A percentile compares a stretch with the other conserved stretches of the same genome.
phyloP scores from a whole-genome alignment of 1,140 invertebrate genomes.

The Euura lappo region DNA sequence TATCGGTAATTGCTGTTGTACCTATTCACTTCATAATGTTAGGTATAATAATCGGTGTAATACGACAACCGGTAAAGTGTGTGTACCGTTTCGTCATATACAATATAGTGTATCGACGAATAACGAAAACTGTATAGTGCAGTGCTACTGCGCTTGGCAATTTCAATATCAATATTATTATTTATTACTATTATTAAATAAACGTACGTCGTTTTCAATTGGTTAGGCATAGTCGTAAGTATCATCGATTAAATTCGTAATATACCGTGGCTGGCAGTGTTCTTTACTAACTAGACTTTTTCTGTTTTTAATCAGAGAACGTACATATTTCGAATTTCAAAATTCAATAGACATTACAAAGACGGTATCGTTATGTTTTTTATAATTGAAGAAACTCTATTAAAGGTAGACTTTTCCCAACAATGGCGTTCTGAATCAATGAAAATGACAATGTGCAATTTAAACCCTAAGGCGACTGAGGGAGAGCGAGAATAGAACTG shows the following conservation, averaged over 20 bases:
- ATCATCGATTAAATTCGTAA: conserved; percentile 46
- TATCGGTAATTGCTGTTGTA: background rate
- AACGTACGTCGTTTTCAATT: background rate
- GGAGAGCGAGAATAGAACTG: too few relatives aligned
- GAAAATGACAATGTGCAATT: too few relatives aligned
- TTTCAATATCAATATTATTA: background rate
- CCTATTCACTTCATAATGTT: background rate
- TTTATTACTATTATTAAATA: too few relatives aligned
- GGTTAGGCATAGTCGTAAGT: background rate
- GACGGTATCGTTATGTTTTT: too few relatives aligned
- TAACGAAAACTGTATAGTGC: background rate
- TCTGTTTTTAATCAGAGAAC: conserved; percentile 7
- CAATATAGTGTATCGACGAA: background rate
- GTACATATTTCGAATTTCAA: too few relatives aligned
- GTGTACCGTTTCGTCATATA: background rate
- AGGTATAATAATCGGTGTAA: background rate
- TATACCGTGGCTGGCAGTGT: conserved; percentile 51
- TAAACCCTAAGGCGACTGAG: too few relatives aligned
- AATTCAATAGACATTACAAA: too few relatives aligned
- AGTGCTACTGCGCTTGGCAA: background rate
- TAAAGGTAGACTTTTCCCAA: too few relatives aligned
- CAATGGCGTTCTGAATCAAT: too few relatives aligned
- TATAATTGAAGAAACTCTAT: too few relatives aligned
- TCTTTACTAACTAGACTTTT: conserved; percentile 40
- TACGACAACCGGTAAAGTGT: background rate